Evolutionary conservation across 2,113 vertebrate species (phyloP), one percentile per base, ranked within the genome.

Genomic region (Trinectes maculatus): DNA sequence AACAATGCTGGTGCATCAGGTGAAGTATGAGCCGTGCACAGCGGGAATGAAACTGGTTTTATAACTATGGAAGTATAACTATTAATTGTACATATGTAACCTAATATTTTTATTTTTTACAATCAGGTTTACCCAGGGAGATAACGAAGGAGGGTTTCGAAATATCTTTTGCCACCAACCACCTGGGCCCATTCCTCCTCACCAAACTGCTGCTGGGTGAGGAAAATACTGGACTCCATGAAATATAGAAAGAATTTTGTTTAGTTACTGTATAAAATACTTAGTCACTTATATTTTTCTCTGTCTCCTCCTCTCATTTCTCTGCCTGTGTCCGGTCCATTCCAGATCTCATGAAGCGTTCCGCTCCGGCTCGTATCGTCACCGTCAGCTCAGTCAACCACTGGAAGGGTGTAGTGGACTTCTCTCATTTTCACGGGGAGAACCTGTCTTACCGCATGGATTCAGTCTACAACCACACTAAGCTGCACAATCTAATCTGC

Each of bases 131-230:
- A 36, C 92, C 94, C 0, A 84, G 18, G 1, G 1, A 64, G 29
- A 57, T 95, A 15, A 96, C 94, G 0, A 25, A 89, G 0, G 94
- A 97, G 19, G 94, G 94, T 0, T 74, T 97, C 53, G 94, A 96
- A 0, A 3, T 69, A 43, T 91, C 91, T 13, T 95, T 95, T 26
- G 77, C 93, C 77, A 96, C 94, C 64, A 98, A 98, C 70, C 91
- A 95, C 71, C 52, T 95, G 28, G 96, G 95, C 1, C 89, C 94
- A 0, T 98, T 97, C 81, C 92, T 97, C 40, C 95, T 98, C 69
- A 97, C 96, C 76, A 93, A 90, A 83, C 86, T 95, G 42, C 92
- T 98, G 19, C 89, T 93, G 81, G 95, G 95, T 96, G 86, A 90
- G 91, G 34, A n/a, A n/a, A n/a, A n/a, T n/a, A n/a, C n/a, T n/a